Base-by-base conservation (phyloP, 2,888 invertebrate species). In the Torymus tubicola region DNA sequence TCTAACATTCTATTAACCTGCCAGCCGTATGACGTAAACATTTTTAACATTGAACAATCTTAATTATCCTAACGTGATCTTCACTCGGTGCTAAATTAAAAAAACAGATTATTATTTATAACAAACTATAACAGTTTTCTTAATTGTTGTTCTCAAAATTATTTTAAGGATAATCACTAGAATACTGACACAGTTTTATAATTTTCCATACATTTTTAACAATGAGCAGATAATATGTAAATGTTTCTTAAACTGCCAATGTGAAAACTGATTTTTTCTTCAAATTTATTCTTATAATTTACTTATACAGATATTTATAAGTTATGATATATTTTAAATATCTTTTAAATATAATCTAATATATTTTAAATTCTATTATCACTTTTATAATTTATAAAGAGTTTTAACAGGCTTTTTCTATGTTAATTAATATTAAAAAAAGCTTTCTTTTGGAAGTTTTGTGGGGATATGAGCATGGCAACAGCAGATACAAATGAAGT, bases 11-110 rank as follows among this genome's bases (percentile, higher is more conserved):
- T 72, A 24, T 70, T 63, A 24, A 80, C 50, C 72, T 80, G 61
- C 68, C 65, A 76, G 67, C 18, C n/a, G 14, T 57, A 50, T 4
- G 8, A 65, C 24, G 5, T 16, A n/a, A 55, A 72, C 10, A 63
- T 64, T 74, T 18, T 53, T 1, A 60, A 73, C 42, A 42, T 8
- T 50, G 12, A 63, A 74, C 14, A 65, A 70, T 80, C 52, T 42
- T 2, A 24, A 58, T 52, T 69, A n/a, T 18, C 42, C 61, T 57
- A 57, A 18, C 50, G n/a, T 16, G 24, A 71, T 65, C 57, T 52
- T 63, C n/a, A 61, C 50, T 52, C 72, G 77, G 72, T 81, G 72
- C 68, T 77, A 13, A 64, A 75, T 74, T 70, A 12, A 16, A 64
- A 16, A 68, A 76, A 16, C 42, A 65, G 5, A 68, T 63, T 42